Percentiles rank a stretch among this genome's conserved stretches.
Evolutionary conservation across 2,113 vertebrate genomes (phyloP).

Genomic region (Arizona elegans): DNA sequence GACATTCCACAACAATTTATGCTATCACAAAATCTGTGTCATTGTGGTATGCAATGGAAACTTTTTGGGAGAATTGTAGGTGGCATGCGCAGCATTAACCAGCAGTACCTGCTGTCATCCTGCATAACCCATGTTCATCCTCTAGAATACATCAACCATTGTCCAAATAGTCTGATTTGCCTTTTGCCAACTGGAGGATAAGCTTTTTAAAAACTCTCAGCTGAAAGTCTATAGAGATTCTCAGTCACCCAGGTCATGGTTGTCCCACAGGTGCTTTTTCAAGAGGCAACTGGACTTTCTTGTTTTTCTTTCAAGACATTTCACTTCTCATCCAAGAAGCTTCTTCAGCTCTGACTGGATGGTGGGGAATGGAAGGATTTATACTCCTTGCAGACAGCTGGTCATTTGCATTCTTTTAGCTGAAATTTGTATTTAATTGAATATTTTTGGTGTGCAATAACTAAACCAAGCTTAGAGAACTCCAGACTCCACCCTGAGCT

Average conservation of each 20-base stretch:
- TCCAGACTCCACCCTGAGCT: neutral
- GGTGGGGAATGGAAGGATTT: too few species aligned
- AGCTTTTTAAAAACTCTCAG: neutral
- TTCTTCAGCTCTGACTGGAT: too few species aligned
- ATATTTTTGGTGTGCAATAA: neutral
- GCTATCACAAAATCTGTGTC: neutral
- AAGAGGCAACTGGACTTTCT: too few species aligned
- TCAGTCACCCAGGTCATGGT: too few species aligned
- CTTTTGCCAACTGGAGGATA: neutral
- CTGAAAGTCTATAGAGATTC: too few species aligned
- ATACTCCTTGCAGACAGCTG: too few species aligned
- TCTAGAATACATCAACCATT: neutral
- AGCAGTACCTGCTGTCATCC: neutral
- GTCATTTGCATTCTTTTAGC: too few species aligned
- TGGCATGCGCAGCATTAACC: too few species aligned
- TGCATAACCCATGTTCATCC: neutral
- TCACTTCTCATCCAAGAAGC: too few species aligned
- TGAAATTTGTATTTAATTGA: neutral
- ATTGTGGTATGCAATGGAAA: neutral
- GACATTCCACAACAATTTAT: neutral
- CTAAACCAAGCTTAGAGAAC: neutral
- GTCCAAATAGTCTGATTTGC: neutral
- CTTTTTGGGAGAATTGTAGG: neutral
- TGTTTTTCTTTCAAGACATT: too few species aligned
- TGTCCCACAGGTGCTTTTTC: too few species aligned